Evolutionary conservation across 2,888 invertebrate species (phyloP).

Genomic region (Rhagium mordax): DNA sequence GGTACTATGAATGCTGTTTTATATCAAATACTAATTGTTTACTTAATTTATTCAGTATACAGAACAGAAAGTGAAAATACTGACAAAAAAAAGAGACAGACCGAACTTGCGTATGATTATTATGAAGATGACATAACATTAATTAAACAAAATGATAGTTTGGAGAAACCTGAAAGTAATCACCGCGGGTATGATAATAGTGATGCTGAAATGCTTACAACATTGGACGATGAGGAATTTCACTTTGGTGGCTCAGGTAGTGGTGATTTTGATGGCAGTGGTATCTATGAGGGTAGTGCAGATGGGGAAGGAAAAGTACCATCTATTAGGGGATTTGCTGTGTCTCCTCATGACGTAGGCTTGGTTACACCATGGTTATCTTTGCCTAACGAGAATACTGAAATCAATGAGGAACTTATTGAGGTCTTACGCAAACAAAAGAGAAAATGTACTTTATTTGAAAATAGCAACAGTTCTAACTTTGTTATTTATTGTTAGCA

Average conservation of each 20-base stretch:
- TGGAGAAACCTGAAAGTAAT: background rate
- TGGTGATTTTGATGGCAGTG: background rate
- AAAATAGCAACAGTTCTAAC: background rate
- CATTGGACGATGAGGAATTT: slow-evolving; percentile 12
- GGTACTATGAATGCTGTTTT: background rate
- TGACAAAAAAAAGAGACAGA: too few species aligned
- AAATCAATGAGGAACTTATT: background rate
- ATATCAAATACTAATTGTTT: background rate
- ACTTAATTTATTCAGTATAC: background rate
- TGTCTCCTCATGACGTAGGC: too few species aligned
- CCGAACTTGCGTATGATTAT: background rate
- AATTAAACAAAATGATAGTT: background rate
- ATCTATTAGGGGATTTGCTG: too few species aligned
- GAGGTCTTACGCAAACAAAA: background rate
- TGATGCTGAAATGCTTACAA: background rate
- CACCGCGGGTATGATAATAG: background rate
- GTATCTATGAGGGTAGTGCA: background rate
- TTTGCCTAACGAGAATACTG: too few species aligned
- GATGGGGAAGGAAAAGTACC: background rate
- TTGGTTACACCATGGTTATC: too few species aligned
- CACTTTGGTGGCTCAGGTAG: background rate
- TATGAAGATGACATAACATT: background rate
- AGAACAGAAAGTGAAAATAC: background rate
- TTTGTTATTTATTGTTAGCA: slow-evolving; percentile 12
- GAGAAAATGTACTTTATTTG: slow-evolving; percentile 2